A percentile compares a stretch with the other conserved stretches of the same genome.
Evolutionary conservation across 1,140 invertebrate genomes (phyloP).

Genomic region (Microplitis demolitor): DNA sequence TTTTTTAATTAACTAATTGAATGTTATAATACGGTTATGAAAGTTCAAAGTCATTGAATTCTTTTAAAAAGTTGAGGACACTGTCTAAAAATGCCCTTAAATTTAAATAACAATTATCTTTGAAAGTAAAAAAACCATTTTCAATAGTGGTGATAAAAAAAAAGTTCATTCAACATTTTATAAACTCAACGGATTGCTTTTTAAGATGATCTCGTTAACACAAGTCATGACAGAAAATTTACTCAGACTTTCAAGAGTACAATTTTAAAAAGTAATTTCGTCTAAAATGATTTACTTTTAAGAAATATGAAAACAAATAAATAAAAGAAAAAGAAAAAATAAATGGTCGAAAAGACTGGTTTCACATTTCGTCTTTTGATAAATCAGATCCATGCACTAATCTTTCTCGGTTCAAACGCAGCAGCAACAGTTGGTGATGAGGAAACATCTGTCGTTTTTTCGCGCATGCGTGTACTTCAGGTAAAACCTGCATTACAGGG

Average conservation of each 20-base stretch:
- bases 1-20: too few relatives aligned
- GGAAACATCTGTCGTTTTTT: constrained; percentile 54
- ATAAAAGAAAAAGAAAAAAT: not conserved
- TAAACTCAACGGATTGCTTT: too few relatives aligned
- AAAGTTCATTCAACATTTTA: too few relatives aligned
- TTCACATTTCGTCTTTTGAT: constrained; percentile 34
- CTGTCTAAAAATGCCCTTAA: too few relatives aligned
- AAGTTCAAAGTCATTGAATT: too few relatives aligned
- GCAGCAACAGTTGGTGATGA: constrained; percentile 54
- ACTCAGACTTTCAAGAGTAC: not conserved
- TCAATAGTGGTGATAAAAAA: too few relatives aligned
- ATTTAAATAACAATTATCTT: too few relatives aligned
- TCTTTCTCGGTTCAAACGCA: constrained; percentile 1
- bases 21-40: too few relatives aligned
- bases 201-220: constrained; percentile 26
- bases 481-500: constrained; percentile 48
- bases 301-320: not conserved
- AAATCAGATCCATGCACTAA: constrained; percentile 44
- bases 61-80: too few relatives aligned
- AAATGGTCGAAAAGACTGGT: constrained; percentile 14
- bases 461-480: constrained; percentile 44
- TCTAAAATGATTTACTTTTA: not conserved
- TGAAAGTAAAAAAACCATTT: too few relatives aligned
- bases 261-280: not conserved
- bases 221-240: too few relatives aligned